Percentiles rank a stretch among this genome's conserved stretches.
Evolutionary conservation across 2,888 invertebrate species (phyloP).

Genomic region (Polydrusus pterygomalis): DNA sequence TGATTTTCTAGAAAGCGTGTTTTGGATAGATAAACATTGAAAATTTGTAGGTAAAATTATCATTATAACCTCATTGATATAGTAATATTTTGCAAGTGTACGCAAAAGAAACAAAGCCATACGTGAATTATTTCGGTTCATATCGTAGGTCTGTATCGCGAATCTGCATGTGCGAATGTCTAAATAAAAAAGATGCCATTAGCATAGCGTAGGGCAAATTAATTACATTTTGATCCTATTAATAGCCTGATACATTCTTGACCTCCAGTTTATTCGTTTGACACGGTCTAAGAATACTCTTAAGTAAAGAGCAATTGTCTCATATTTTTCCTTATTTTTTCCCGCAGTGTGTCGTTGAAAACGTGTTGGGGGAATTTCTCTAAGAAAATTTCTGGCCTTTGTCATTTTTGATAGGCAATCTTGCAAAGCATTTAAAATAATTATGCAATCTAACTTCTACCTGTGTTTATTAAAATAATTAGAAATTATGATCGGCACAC

Average conservation of each 20-base stretch:
- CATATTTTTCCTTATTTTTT: constrained; percentile 40
- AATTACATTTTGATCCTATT: constrained; percentile 64
- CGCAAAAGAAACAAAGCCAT: too few species aligned
- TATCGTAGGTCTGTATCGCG: neutral
- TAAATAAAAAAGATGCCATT: constrained; percentile 47
- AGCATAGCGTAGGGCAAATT: constrained; percentile 56
- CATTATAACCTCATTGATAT: too few species aligned
- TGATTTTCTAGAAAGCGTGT: too few species aligned
- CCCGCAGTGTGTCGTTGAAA: constrained; percentile 12
- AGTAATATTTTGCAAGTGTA: too few species aligned
- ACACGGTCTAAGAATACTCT: constrained; percentile 64
- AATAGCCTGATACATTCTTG: constrained; percentile 65
- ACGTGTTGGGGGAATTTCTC: neutral
- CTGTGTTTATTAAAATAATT: too few species aligned
- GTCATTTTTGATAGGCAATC: too few species aligned
- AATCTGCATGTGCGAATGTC: constrained; percentile 2
- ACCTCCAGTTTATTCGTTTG: constrained; percentile 64
- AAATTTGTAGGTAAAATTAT: too few species aligned
- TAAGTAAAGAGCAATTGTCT: constrained; percentile 45
- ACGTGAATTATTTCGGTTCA: neutral
- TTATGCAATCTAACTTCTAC: too few species aligned
- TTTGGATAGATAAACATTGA: too few species aligned
- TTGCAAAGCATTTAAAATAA: too few species aligned
- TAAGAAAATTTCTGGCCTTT: too few species aligned
- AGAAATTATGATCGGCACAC: too few species aligned